Conservation (phyloP, 2,113 vertebrate genomes). For the Osmerus eperlanus region DNA sequence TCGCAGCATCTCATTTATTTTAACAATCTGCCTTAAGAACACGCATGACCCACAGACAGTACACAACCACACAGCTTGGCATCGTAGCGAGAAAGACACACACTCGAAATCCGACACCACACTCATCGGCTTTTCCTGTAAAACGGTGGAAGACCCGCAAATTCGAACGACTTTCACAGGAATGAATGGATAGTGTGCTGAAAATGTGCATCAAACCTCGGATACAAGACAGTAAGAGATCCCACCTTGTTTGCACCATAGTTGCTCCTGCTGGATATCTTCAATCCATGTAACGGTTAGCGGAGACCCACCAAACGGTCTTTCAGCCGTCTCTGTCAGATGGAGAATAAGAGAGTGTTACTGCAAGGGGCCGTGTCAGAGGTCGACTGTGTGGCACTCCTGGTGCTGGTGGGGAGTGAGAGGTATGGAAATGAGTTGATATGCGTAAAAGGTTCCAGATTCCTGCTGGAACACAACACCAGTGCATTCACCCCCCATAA, state of each 20-base stretch:
- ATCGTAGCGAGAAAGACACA: conserved; percentile 12
- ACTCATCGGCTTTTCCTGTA: conserved; percentile 66
- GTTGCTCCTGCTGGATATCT: conserved; percentile 28
- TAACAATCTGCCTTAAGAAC: conserved; percentile 25
- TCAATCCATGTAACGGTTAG: conserved; percentile 20
- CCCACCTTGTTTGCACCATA: conserved; percentile 60
- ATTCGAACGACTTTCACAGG: conserved; percentile 18
- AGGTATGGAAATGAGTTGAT: too few relatives aligned
- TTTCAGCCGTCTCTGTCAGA: too few relatives aligned
- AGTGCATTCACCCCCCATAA: too few relatives aligned
- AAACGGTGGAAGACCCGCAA: conserved; percentile 5
- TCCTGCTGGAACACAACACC: too few relatives aligned
- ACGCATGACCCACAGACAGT: conserved; percentile 20
- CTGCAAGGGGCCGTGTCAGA: too few relatives aligned
- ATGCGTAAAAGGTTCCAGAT: too few relatives aligned
- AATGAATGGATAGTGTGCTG: conserved; percentile 38
- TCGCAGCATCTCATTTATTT: conserved; percentile 24
- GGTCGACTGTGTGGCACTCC: too few relatives aligned
- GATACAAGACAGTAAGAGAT: conserved; percentile 1
- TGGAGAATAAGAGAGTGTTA: too few relatives aligned
- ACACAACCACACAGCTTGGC: conserved; percentile 20
- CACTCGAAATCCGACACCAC: conserved; percentile 14
- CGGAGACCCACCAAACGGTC: too few relatives aligned
- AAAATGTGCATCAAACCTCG: not conserved
- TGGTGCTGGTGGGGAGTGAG: too few relatives aligned